A percentile compares a stretch with the other conserved stretches of the same genome.
phyloP scores from a whole-genome alignment of 64 coral and sea anemone species.

The Stylophora pistillata region DNA sequence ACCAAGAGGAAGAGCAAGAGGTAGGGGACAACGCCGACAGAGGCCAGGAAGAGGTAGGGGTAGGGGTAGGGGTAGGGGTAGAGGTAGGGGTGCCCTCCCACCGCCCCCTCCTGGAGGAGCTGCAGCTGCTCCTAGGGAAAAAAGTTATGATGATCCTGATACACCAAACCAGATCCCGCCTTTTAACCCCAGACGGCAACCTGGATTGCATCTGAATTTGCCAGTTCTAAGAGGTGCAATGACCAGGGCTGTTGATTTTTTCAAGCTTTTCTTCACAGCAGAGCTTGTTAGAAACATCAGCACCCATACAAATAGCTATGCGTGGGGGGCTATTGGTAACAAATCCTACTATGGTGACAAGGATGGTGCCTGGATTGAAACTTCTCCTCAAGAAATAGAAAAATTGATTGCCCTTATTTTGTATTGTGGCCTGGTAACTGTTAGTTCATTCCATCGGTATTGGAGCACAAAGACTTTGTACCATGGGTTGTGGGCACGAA shows the following conservation, averaged over 20 bases:
- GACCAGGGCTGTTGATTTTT: slow-evolving; percentile 49
- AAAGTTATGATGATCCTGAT: background rate
- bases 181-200: background rate
- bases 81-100: background rate
- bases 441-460: background rate
- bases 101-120: background rate
- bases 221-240: slow-evolving; percentile 22
- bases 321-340: background rate
- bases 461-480: slow-evolving; percentile 14
- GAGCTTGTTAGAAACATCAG: background rate
- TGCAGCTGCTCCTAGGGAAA: background rate
- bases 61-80: slow-evolving; percentile 6
- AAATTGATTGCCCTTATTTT: slow-evolving; percentile 26
- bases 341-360: background rate
- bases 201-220: slow-evolving; percentile 2
- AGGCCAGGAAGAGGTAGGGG: background rate
- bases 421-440: slow-evolving; percentile 27
- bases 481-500: slow-evolving; percentile 30
- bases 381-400: background rate
- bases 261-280: slow-evolving; percentile 17
- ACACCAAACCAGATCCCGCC: background rate
- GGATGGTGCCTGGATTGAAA: slow-evolving; percentile 32
- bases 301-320: background rate
- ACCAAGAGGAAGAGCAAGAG: background rate
- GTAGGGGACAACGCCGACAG: background rate